A percentile compares a stretch with the other conserved stretches of the same genome.
phyloP scores from a whole-genome alignment of 2,888 invertebrate species.

The Ennomos fuscantarius region DNA sequence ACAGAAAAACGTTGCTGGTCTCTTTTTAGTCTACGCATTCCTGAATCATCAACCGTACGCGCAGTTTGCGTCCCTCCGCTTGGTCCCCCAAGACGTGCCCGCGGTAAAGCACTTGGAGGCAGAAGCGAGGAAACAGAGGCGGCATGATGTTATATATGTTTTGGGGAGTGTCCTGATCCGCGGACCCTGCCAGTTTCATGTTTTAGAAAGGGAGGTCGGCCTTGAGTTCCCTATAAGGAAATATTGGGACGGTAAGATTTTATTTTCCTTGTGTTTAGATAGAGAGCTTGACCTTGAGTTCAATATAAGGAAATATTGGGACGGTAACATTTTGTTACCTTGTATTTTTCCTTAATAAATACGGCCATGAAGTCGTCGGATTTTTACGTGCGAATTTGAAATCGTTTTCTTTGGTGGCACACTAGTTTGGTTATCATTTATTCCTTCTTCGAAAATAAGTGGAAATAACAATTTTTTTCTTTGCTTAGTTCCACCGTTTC shows the following conservation, averaged over 20 bases:
- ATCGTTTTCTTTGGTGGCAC: no score
- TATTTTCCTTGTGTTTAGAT: no score
- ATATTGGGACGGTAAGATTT: conserved; percentile 64
- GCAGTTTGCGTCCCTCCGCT: conserved; percentile 57
- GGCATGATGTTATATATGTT: conserved; percentile 66
- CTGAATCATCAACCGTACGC: conserved; percentile 65
- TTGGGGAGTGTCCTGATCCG: conserved; percentile 60
- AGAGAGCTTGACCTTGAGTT: no score
- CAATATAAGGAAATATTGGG: no score
- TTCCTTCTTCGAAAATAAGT: no score
- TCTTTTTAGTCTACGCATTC: conserved; percentile 69
- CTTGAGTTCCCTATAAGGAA: conserved; percentile 62
- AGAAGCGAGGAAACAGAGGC: conserved; percentile 53
- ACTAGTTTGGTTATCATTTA: no score
- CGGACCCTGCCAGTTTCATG: conserved; percentile 62
- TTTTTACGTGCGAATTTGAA: no score
- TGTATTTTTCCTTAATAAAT: no score
- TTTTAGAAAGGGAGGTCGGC: conserved; percentile 58
- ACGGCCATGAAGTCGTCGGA: no score
- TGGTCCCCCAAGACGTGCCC: conserved; percentile 60
- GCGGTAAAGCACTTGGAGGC: conserved; percentile 55
- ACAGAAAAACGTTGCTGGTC: conserved; percentile 67
- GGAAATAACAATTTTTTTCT: no score
- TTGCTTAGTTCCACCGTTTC: no score
- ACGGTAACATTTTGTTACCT: no score